Evolutionary conservation across 1,140 invertebrate genomes (phyloP).

Genomic region (Paramacrobiotus metropolitanus): DNA sequence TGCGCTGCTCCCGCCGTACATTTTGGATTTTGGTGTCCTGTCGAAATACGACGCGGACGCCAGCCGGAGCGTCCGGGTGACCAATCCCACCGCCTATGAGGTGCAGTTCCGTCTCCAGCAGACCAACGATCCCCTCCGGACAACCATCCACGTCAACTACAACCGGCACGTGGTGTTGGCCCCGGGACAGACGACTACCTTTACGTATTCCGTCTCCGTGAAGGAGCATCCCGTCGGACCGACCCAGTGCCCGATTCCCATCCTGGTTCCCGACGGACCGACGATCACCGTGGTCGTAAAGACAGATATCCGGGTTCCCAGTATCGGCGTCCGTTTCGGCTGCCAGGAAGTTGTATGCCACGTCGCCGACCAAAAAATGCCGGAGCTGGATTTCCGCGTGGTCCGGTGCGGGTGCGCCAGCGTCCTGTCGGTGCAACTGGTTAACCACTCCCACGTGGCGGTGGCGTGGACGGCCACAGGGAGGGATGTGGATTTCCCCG

Average conservation of each 20-base stretch:
- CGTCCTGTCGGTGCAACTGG: neutral
- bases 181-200: neutral
- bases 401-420: neutral
- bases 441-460: neutral
- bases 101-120: neutral
- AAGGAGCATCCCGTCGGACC: neutral
- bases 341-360: neutral
- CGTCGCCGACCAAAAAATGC: neutral
- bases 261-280: neutral
- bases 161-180: neutral
- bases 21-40: neutral
- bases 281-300: neutral
- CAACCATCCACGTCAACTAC: neutral
- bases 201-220: neutral
- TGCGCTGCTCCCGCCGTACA: neutral
- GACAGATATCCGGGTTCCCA: neutral
- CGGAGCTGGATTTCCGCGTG: neutral
- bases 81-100: neutral
- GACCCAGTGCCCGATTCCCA: neutral
- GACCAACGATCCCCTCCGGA: neutral
- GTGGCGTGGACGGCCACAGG: neutral
- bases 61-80: neutral
- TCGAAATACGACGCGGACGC: neutral
- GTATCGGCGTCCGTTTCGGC: neutral
- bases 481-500: neutral